phyloP scores from a whole-genome alignment of 2,797 vertebrate species.

The Corythornis leucogaster region DNA sequence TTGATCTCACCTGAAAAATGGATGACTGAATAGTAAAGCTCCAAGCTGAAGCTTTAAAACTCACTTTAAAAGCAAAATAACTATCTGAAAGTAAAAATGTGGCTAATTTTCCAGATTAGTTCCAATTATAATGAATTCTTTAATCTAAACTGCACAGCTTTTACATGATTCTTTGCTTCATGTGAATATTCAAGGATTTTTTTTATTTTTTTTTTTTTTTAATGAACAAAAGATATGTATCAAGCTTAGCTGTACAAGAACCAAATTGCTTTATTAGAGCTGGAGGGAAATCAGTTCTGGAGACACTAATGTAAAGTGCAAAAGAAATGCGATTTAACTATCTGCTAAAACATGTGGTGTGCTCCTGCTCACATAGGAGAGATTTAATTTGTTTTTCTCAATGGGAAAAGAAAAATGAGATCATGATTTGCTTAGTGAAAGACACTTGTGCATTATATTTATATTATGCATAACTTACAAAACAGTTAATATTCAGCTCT shows the following conservation, averaged over 20 bases:
- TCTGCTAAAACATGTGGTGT: not conserved
- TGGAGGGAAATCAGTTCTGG: conserved; percentile 19
- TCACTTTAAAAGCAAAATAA: conserved; percentile 35
- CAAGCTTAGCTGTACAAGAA: conserved; percentile 18
- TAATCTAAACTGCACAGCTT: not conserved
- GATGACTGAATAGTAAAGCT: not conserved
- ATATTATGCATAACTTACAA: not conserved
- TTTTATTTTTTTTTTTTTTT: not conserved
- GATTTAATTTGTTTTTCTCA: not conserved
- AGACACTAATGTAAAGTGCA: conserved; percentile 2
- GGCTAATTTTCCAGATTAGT: conserved; percentile 50
- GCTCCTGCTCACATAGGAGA: not conserved
- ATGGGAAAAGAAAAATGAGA: not conserved
- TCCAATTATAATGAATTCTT: conserved; percentile 29
- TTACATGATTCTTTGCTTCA: not conserved
- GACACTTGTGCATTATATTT: not conserved
- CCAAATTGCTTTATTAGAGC: conserved; percentile 19
- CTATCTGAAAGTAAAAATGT: conserved; percentile 20
- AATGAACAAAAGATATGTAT: not conserved
- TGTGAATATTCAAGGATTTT: not conserved
- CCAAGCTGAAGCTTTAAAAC: conserved; percentile 35
- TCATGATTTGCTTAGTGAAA: not conserved
- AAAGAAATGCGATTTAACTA: not conserved
- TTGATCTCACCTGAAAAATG: conserved; percentile 24
- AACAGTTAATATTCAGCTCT: not conserved